Percentiles rank a stretch among this genome's conserved stretches.
phyloP scores from a whole-genome alignment of 2,888 invertebrate genomes.

The Drosophila helvetica region DNA sequence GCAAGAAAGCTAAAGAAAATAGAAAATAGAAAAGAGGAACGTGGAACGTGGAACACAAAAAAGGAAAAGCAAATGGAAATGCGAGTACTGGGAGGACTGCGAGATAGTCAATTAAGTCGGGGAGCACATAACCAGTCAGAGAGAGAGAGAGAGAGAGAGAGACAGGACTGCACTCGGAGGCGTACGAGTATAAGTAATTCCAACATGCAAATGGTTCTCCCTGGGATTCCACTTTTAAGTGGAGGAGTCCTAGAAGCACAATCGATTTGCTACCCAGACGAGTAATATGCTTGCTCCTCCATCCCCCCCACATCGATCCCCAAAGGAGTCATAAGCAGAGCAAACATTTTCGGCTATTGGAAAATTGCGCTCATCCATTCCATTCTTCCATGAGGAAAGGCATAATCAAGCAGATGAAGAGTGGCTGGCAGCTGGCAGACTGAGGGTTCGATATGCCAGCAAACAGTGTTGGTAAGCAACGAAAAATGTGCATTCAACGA shows the following conservation, averaged over 20 bases:
- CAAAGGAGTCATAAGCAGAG: constrained; percentile 16
- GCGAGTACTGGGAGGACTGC: not conserved
- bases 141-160: not conserved
- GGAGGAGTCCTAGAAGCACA: not conserved
- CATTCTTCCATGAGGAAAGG: not conserved
- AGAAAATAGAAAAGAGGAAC: not conserved
- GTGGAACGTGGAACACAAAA: not conserved
- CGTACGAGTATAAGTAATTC: not conserved
- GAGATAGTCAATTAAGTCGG: not conserved
- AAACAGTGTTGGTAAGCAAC: not conserved
- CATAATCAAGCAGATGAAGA: not conserved
- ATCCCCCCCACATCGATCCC: constrained; percentile 15
- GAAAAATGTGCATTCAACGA: no score
- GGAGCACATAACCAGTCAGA: no score
- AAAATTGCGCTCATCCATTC: constrained; percentile 3
- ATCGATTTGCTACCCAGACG: constrained; percentile 11
- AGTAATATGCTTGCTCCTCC: not conserved
- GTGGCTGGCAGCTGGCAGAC: no score
- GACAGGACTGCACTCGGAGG: no score
- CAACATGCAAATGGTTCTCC: not conserved
- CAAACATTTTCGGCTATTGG: constrained; percentile 7
- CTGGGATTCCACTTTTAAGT: not conserved
- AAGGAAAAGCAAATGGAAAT: not conserved
- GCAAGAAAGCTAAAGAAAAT: constrained; percentile 2
- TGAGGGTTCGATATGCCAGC: not conserved